Percentiles rank a stretch among this genome's conserved stretches.
These are phyloP conservation scores for Paguma larvata DNA, from an alignment of 2,797 vertebrate genomes.

Conservation along the genomic window DNA sequence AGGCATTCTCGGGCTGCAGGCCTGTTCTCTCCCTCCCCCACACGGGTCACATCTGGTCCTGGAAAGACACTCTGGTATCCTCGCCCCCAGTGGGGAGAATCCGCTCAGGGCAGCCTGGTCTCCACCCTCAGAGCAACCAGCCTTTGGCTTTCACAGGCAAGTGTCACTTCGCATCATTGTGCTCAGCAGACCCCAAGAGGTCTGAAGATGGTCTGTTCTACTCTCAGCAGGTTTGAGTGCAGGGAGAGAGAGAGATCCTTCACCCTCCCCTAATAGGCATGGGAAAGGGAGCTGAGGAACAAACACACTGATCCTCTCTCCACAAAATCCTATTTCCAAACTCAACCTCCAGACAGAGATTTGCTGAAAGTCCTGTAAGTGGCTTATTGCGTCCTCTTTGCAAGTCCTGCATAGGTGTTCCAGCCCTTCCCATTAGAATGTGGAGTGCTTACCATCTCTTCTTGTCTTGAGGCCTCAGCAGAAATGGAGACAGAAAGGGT, in stretches of 20 bases:
- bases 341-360: background rate
- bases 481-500: background rate
- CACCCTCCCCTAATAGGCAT: background rate
- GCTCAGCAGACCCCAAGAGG: background rate
- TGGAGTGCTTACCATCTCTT: background rate
- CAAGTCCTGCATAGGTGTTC: background rate
- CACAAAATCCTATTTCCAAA: background rate
- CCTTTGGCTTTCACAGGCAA: background rate
- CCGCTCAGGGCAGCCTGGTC: background rate
- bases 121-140: background rate
- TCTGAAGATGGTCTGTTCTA: background rate
- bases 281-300: background rate
- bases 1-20: background rate
- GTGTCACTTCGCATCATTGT: background rate
- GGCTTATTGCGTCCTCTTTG: background rate
- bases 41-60: background rate
- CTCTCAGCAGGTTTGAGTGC: background rate
- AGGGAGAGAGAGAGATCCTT: background rate
- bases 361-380: background rate
- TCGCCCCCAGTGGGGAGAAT: background rate
- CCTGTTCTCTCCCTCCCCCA: background rate
- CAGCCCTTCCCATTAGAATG: background rate
- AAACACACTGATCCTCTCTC: background rate
- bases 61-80: background rate
- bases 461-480: background rate